Percentiles rank a stretch among this genome's conserved stretches.
phyloP scores from a whole-genome alignment of 1,140 invertebrate genomes.

The Nixonia krombeini region DNA sequence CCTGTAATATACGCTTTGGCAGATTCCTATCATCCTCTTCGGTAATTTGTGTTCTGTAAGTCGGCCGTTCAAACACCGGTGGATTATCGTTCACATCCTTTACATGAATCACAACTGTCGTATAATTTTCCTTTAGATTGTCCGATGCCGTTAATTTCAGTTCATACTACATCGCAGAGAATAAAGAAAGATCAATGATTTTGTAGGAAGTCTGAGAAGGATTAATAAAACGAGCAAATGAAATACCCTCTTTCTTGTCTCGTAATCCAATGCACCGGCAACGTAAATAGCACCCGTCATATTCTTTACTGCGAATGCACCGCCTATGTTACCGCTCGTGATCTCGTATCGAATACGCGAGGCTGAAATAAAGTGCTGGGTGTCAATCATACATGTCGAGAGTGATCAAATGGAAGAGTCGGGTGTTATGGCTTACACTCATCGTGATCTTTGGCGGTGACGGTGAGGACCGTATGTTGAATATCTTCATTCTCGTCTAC shows the following conservation, averaged over 20 bases:
- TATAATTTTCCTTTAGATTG: slow-evolving; percentile 96
- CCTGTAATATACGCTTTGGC: slow-evolving; percentile 93
- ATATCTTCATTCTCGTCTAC: slow-evolving; percentile 98
- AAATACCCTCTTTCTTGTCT: slow-evolving; percentile 88
- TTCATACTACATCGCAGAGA: slow-evolving; percentile 81
- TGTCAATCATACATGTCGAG: too few species aligned
- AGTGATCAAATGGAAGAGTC: too few species aligned
- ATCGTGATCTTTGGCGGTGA: slow-evolving; percentile 98
- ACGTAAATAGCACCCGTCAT: slow-evolving; percentile 98
- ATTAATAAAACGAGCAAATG: slow-evolving; percentile 2
- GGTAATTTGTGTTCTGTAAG: slow-evolving; percentile 94
- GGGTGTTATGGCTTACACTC: slow-evolving; percentile 96
- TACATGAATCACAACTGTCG: slow-evolving; percentile 94
- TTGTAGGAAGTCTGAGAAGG: slow-evolving; percentile 13
- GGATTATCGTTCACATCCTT: slow-evolving; percentile 95
- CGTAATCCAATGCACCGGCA: slow-evolving; percentile 92
- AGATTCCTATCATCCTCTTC: slow-evolving; percentile 95
- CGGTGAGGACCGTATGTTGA: slow-evolving; percentile 95
- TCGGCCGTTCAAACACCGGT: slow-evolving; percentile 92
- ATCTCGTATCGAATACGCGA: slow-evolving; percentile 99
- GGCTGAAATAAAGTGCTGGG: too few species aligned
- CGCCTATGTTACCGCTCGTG: slow-evolving; percentile 97
- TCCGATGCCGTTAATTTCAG: slow-evolving; percentile 93
- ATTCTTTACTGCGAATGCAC: slow-evolving; percentile 97
- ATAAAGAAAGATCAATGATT: background rate